Evolutionary conservation across 2,797 vertebrate genomes (phyloP), one percentile per base, ranked within the genome.

Genomic region (Nyctibius grandis): DNA sequence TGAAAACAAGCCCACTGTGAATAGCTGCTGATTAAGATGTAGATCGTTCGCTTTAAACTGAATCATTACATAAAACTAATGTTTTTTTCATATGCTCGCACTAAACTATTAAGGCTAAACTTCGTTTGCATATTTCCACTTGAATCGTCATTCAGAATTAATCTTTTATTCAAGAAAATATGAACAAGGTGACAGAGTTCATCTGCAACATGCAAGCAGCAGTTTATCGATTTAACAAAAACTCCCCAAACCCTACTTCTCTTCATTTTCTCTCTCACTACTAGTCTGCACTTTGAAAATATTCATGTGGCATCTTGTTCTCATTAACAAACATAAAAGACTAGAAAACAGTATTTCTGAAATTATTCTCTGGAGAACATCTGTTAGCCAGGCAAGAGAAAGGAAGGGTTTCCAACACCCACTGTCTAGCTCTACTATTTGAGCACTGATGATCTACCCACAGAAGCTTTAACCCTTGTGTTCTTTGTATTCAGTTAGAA

Each of bases 1-100:
- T 48, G 51, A 54, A 95, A 95, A 90, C 70, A 61, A 92, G 50
- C 79, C 85, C 57, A 40, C 83, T 54, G 82, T 4, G 81, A 75
- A 63, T 51, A 45, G 48, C 77, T 7, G 70, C 40, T 88, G 90
- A 96, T 95, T 94, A 94, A 97, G 91, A 94, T 14, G 70, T 80
- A 94, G 54, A 89, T 88, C 34, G 20, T 18, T 85, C 63, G 36
- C 68, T 91, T 90, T 7, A 78, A 50, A 34, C 28, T 9, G 17
- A 36, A 70, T 60, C 77, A 45, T 72, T 91, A 65, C 36, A 23
- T 28, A 44, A 93, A 93, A 91, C 6, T 15, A 9, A 22, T 69
- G 84, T 12, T 83, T 85, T 72, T 77, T 65, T 50, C n/a, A 19
- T 47, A 3, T 17, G 61, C 67, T 91, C 57, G 18, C 45, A 29